Conservation (phyloP, 2,888 invertebrate genomes). For the Melanostoma scalare region DNA sequence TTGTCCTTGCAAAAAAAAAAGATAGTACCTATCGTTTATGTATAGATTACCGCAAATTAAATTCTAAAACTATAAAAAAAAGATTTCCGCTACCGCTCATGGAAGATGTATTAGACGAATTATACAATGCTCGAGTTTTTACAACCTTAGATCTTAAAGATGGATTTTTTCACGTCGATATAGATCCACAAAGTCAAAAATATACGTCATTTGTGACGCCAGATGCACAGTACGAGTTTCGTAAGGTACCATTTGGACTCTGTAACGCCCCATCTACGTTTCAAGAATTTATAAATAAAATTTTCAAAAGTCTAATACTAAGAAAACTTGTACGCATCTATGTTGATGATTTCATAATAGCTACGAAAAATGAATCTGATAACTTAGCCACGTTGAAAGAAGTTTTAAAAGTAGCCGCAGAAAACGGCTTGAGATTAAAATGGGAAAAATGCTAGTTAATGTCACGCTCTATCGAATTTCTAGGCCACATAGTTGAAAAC, state of each 20-base stretch:
- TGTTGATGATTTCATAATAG: constrained; percentile 5
- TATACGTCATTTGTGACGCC: constrained; percentile 6
- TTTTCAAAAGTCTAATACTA: no score
- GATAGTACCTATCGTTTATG: no score
- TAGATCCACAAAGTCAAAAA: not conserved
- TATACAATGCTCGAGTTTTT: constrained; percentile 1
- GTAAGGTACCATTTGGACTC: not conserved
- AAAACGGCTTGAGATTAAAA: not conserved
- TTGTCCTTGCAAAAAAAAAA: no score
- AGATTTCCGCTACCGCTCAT: not conserved
- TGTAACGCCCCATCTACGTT: no score
- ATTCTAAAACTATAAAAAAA: not conserved
- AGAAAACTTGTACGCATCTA: not conserved
- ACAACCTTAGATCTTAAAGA: not conserved
- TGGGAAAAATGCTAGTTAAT: not conserved
- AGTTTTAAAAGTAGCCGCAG: not conserved
- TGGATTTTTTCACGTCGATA: constrained; percentile 4
- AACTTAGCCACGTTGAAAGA: not conserved
- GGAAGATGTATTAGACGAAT: not conserved
- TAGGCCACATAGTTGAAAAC: constrained; percentile 1
- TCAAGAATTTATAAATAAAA: no score
- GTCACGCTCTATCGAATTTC: not conserved
- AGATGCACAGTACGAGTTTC: not conserved
- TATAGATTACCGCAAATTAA: not conserved
- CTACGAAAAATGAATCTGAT: not conserved